Evolutionary conservation across 2,888 invertebrate genomes (phyloP), one percentile per base, ranked within the genome.

Genomic region (Xylocampa areola): DNA sequence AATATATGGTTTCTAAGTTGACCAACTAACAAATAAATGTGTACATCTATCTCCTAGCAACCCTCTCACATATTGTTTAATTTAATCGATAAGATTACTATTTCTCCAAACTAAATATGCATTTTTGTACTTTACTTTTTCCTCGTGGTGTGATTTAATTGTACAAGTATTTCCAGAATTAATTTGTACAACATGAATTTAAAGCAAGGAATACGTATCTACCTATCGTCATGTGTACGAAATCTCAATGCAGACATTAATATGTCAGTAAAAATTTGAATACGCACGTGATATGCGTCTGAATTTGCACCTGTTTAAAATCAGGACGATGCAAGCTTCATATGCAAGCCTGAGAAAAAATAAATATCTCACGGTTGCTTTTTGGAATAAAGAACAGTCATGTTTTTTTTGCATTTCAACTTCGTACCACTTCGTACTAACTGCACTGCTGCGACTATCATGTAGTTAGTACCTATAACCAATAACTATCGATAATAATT

Each of bases 21-120:
- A n/a, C n/a, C n/a, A n/a, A n/a, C n/a, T n/a, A n/a, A n/a, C 25
- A 8, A 21, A 2, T 4, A 21, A 25, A 25, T 25, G 23, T 23
- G 3, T 23, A 5, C 23, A 1, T 23, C 27, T 25, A 40, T 64
- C 19, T 40, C 73, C 32, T 73, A 64, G 73, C 73, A 75, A 73
- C 73, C 37, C n/a, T n/a, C n/a, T n/a, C 27, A 8, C 23, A 39
- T 32, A 14, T 17, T 21, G n/a, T 45, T 32, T 59, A 59, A 68
- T 57, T n/a, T 62, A 35, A 55, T 73, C 76, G 39, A 75, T 75
- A 35, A 30, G 4, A 49, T 37, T n/a, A 43, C 2, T n/a, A 37
- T 35, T 10, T 29, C 7, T 6, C 4, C 2, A 25, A 30, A 25
- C 7, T 25, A 25, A n/a, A 36, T 36, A 19, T 4, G 19, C 4